These are phyloP conservation scores for Ianthella basta DNA, from an alignment of 37 sponge, comb jelly and placozoan species.

Conservation along the genomic window DNA sequence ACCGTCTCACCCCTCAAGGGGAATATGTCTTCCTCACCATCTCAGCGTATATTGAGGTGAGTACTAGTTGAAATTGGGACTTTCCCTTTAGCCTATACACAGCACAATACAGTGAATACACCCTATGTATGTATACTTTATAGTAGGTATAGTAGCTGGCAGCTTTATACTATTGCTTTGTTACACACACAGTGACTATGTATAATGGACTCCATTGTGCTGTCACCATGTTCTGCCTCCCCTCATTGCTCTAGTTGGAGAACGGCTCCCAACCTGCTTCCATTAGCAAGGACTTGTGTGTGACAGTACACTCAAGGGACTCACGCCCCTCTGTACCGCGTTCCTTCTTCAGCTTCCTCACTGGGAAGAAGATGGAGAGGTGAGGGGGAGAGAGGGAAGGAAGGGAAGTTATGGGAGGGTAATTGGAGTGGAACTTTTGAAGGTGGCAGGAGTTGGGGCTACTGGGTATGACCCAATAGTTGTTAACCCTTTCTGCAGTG, in stretches of 20 bases:
- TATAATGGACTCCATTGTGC: no score
- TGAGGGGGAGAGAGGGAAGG: slow-evolving; percentile 26
- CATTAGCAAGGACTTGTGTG: slow-evolving; percentile 72
- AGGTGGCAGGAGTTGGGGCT: no score
- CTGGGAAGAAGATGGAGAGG: slow-evolving; percentile 53
- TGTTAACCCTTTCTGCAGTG: slow-evolving; percentile 23
- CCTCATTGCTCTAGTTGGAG: slow-evolving; percentile 57
- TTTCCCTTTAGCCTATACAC: not conserved
- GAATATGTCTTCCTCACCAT: slow-evolving; percentile 73
- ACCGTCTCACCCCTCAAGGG: slow-evolving; percentile 70
- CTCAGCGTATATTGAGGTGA: slow-evolving; percentile 87
- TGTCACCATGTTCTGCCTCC: no score
- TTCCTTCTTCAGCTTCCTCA: slow-evolving; percentile 63
- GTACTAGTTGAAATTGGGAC: not conserved
- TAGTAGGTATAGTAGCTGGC: not conserved
- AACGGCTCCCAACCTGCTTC: slow-evolving; percentile 80
- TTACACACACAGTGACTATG: no score
- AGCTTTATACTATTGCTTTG: no score
- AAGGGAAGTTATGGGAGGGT: not conserved
- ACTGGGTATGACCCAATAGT: no score
- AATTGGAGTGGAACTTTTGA: no score
- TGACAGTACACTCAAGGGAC: slow-evolving; percentile 70
- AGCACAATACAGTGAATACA: not conserved
- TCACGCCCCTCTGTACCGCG: slow-evolving; percentile 55
- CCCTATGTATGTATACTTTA: not conserved